A percentile compares a stretch with the other conserved stretches of the same genome.
Evolutionary conservation across 2,888 invertebrate genomes (phyloP).

Genomic region (Herminia tarsipennalis): DNA sequence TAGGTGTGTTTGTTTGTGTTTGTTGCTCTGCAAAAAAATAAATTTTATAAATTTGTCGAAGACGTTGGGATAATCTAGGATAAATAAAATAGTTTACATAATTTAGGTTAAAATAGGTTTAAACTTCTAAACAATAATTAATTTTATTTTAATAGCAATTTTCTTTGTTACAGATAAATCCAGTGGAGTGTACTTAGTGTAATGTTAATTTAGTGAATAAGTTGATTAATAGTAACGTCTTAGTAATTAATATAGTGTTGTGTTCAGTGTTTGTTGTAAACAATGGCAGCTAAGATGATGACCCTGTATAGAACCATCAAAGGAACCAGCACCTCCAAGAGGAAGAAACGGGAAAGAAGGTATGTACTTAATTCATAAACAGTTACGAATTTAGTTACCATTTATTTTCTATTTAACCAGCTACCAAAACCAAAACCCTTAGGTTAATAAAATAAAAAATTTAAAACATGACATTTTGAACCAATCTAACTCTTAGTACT

Average conservation of each 20-base stretch:
- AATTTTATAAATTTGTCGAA: too few species aligned
- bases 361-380: conserved; percentile 32
- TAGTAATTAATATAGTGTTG: conserved; percentile 44
- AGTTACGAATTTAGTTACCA: background rate
- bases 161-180: conserved; percentile 30
- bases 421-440: too few species aligned
- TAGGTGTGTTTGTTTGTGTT: too few species aligned
- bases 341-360: conserved; percentile 84
- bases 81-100: too few species aligned
- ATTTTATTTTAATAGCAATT: conserved; percentile 3
- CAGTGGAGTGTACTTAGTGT: conserved; percentile 24
- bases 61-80: too few species aligned
- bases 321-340: conserved; percentile 80
- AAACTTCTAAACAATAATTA: too few species aligned
- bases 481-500: too few species aligned
- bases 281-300: conserved; percentile 76
- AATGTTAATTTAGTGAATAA: conserved; percentile 21
- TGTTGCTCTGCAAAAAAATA: too few species aligned
- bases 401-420: too few species aligned
- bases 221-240: conserved; percentile 12
- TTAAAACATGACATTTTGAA: too few species aligned
- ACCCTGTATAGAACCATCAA: conserved; percentile 85
- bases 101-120: too few species aligned
- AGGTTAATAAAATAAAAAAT: too few species aligned
- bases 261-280: conserved; percentile 36